Evolutionary conservation across 2,888 invertebrate genomes (phyloP), one percentile per base, ranked within the genome.

Genomic region (Hanleya hanleyi): DNA sequence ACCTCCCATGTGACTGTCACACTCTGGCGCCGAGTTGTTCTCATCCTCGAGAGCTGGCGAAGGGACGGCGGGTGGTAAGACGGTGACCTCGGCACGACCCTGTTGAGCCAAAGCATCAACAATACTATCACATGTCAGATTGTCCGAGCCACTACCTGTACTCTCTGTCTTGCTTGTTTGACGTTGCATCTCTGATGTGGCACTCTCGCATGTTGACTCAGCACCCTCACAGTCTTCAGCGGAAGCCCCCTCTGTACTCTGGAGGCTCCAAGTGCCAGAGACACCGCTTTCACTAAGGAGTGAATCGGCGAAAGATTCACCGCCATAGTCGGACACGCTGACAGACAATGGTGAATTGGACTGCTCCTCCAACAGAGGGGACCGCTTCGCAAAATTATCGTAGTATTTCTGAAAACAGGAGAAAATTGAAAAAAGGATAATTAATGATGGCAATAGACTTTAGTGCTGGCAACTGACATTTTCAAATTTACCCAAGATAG

Each of bases 121-220:
- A 15, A 82, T 67, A 7, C 67, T 64, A 35, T 80, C 78, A 32
- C 72, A 75, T 2, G 80, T 76, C 6, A 72, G 66, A 1, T 69
- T 49, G 33, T 84, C 86, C 4, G 79, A 74, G 0, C 74, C 74
- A 36, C 83, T 85, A 22, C 84, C 86, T 4, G 76, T 81, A 73
- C 86, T 86, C 75, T 86, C 87, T 0, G 86, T 86, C 65, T 86
- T 84, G 67, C 87, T 87, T 18, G 82, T 86, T 72, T 87, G 87
- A 0, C 87, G 80, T 4, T 86, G 85, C 84, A 86, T 83, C 73
- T 85, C 85, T 72, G 81, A 83, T 38, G 83, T 77, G 15, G 81
- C 80, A 64, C 85, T 86, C 69, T 86, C 87, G 18, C 18, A 35
- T 1, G 64, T 18, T n/a, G 64, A 37, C 18, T 37, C 64, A 12